Evolutionary conservation across 37 sponge, comb jelly and placozoan genomes (phyloP), one percentile per base, ranked within the genome.

Genomic region (Spongia lamella): DNA sequence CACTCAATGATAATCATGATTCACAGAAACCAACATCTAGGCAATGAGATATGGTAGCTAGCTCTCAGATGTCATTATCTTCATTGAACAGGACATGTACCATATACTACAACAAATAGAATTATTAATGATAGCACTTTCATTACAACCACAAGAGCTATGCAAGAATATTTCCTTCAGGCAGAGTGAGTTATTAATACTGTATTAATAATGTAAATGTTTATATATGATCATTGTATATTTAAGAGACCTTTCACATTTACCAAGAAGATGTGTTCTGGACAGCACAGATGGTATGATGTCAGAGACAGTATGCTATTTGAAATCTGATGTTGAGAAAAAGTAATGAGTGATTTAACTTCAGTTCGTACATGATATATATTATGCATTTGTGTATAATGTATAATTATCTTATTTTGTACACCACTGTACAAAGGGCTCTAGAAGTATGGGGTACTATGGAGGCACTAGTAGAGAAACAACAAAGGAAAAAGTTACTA

Each of bases 391-490:
- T 32, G 32, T 7, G 4, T 30, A 20, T 33, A 19, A 30, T 33
- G 35, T 63, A 31, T 79, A 59, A 14, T 7, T 26, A 72, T 31
- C 9, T 5, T 5, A 7, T 31, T 73, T 7, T 22, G 14, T 22
- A 1, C 31, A 31, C 25, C 33, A 55, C 29, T 38, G 16, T 19
- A 25, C 53, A 35, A 38, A 90, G 91, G 52, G 93, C 96, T 19
- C 61, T 96, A 36, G 80, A 86, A 27, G 84, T 83, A n/a, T 96
- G 96, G 96, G 93, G 96, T 7, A 92, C 84, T 68, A 86, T 77
- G 83, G 72, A 66, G 59, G 77, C 56, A 3, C 79, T 96, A 40
- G 83, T 92, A 55, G 25, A 70, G 33, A 87, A 92, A 58, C 57
- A 82, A 30, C 33, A 72, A 39, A 61, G 50, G 29, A 83, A 81